Base-by-base conservation (phyloP, 2,113 vertebrate species). In the Gymnorhina tibicen region DNA sequence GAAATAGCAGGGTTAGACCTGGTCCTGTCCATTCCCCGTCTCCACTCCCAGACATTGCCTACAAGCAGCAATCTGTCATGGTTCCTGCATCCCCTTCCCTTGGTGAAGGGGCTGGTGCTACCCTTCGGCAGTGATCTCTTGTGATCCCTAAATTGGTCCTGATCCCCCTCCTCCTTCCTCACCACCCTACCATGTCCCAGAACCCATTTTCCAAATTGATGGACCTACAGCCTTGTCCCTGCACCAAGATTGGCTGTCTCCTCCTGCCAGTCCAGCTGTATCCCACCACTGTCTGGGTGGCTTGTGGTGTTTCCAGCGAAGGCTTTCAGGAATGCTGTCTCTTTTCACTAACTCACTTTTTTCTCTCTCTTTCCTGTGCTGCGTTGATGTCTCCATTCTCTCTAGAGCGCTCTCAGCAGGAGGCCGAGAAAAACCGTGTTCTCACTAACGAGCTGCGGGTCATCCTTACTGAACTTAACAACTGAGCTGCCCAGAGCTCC, bases 391-490 rank as follows among this genome's bases (percentile, higher is more conserved):
- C 95, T 97, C 26, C 47, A 7, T 88, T 87, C 73, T 83, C 93
- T 88, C 58, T 96, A 98, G 98, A 97, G 44, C 96, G 96, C 59
- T 98, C 96, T 85, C 91, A 58, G 91, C 97, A 95, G 97, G 98
- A 98, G 94, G 96, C 92, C 7, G 97, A 97, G 94, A 98, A 95
- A 98, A 98, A 96, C 93, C 95, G 95, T 3, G 58, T 98, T 95
- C 97, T 97, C 91, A 97, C 94, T 97, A 98, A 96, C 1, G 97
- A 98, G 78, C 97, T 98, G 70, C 97, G 96, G 91, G 97, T 97
- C 79, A 96, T 98, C 93, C 97, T 98, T 69, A 97, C 95, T 8
- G 97, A 98, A 86, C 97, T 98, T 92, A 97, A 97, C 97, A 97
- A 96, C 97, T 98, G 96, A 98, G 92, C 59, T 80, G 64, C 62